Evolutionary conservation across 2,113 vertebrate species (phyloP).

Genomic region (Leptodactylus fuscus): DNA sequence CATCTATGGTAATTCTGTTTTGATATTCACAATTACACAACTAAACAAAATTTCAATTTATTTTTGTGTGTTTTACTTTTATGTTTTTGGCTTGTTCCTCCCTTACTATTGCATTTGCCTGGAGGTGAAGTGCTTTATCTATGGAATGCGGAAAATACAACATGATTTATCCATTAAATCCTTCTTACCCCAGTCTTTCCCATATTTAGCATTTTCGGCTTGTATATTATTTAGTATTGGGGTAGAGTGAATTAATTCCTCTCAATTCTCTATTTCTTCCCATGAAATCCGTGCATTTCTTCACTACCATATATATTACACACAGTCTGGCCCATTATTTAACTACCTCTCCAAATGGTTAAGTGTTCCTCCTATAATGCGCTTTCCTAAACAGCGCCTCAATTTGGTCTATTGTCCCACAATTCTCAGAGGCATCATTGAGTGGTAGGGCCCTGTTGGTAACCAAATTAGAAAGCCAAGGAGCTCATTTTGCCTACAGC

Average conservation of each 20-base stretch:
- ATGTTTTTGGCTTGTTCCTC: background rate
- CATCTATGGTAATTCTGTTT: background rate
- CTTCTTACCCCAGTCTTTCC: background rate
- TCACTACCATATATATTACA: background rate
- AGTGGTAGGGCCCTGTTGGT: constrained; percentile 52
- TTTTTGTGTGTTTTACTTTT: too few species aligned
- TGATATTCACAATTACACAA: too few species aligned
- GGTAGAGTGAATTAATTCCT: background rate
- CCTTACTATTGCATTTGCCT: background rate
- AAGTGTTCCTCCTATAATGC: background rate
- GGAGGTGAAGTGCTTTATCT: background rate
- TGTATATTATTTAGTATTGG: background rate
- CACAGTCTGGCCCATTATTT: background rate
- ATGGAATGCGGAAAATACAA: background rate
- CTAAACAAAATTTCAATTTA: too few species aligned
- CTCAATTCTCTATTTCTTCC: background rate
- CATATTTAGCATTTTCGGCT: background rate
- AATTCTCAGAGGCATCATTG: constrained; percentile 58
- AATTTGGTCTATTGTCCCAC: constrained; percentile 52
- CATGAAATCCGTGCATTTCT: background rate
- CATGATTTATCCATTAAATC: background rate
- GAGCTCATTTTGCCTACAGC: constrained; percentile 56
- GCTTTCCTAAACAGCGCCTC: constrained; percentile 30
- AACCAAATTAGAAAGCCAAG: constrained; percentile 53
- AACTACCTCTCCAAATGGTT: constrained; percentile 50